A percentile compares a stretch with the other conserved stretches of the same genome.
These are phyloP conservation scores for Oncorhynchus kisutch DNA, from an alignment of 2,113 vertebrate genomes.

Conservation along the genomic window DNA sequence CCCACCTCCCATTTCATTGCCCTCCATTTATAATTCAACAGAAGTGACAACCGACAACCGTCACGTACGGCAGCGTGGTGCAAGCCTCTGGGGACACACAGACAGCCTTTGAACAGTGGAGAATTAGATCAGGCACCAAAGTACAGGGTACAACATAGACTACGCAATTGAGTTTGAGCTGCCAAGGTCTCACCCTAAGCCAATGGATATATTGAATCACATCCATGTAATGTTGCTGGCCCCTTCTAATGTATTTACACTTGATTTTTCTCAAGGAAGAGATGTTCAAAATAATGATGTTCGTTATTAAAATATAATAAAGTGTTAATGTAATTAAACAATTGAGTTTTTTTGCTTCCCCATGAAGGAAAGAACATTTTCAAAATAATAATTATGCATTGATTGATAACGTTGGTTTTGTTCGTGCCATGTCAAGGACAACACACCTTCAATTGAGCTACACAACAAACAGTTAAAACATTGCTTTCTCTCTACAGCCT, in stretches of 20 bases:
- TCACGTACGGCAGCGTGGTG: conserved; percentile 25
- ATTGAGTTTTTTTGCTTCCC: background rate
- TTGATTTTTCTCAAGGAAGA: background rate
- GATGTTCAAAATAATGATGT: no score
- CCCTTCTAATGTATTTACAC: background rate
- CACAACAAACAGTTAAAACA: conserved; percentile 61
- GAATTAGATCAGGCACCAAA: conserved; percentile 46
- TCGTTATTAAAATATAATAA: background rate
- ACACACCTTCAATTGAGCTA: conserved; percentile 20
- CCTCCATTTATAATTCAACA: conserved; percentile 48
- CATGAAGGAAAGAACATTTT: background rate
- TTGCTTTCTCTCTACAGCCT: conserved; percentile 36
- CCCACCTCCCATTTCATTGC: conserved; percentile 32
- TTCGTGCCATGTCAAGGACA: background rate
- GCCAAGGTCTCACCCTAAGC: conserved; percentile 20
- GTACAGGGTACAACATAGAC: conserved; percentile 11
- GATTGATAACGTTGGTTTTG: no score
- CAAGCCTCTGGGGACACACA: conserved; percentile 45
- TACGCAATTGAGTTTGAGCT: conserved; percentile 26
- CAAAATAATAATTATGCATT: no score
- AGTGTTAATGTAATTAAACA: background rate
- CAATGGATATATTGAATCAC: conserved; percentile 7
- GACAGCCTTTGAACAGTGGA: conserved; percentile 40
- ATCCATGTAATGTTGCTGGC: background rate
- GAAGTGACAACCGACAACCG: conserved; percentile 49